Base-by-base conservation (phyloP, 2,113 vertebrate genomes). In the Solenodon paradoxus region DNA sequence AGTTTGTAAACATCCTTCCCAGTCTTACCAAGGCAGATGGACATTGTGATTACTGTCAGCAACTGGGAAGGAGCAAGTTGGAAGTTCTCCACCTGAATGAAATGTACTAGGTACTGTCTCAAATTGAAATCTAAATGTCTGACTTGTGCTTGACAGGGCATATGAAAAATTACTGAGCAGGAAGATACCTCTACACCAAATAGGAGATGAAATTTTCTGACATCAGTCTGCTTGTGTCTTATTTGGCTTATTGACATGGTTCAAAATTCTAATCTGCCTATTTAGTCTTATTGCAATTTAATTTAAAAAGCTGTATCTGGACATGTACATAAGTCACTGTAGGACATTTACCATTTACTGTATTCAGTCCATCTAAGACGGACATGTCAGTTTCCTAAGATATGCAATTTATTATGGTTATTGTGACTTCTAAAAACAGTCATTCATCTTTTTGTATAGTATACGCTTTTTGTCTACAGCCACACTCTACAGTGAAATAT, bases 401-500 rank as follows among this genome's bases (percentile, higher is more conserved):
- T 57, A 86, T 49, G 12, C 3, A 55, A 55, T 82, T 85, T 47
- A 55, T 69, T 94, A 38, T 28, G n/a, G 66, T 79, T 59, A 57
- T 59, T 19, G 5, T 64, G 80, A 82, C 47, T 63, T 51, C n/a
- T 90, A 28, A 77, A 53, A 92, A 22, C 17, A 69, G 20, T 47
- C 51, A 83, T 28, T 9, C 53, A 86, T 42, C 26, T 53, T 86
- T 64, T 66, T 49, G 35, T 38, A 40, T 15, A 11, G 17, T 63
- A 5, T 71, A 64, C 66, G 22, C 4, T 90, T 51, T 51, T 61
- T 30, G 13, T 71, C 30, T 72, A 16, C 10, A 86, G 47, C 32
- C 4, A 64, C 40, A 72, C 38, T 83, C 63, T 66, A 20, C 30
- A 71, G 16, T 83, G 57, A 96, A 78, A 90, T 66, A 51, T 87